Evolutionary conservation across 53 echinoderm and acorn worm genomes (phyloP), one percentile per base, ranked within the genome.

Genomic region (Hippasteria phrygiana): DNA sequence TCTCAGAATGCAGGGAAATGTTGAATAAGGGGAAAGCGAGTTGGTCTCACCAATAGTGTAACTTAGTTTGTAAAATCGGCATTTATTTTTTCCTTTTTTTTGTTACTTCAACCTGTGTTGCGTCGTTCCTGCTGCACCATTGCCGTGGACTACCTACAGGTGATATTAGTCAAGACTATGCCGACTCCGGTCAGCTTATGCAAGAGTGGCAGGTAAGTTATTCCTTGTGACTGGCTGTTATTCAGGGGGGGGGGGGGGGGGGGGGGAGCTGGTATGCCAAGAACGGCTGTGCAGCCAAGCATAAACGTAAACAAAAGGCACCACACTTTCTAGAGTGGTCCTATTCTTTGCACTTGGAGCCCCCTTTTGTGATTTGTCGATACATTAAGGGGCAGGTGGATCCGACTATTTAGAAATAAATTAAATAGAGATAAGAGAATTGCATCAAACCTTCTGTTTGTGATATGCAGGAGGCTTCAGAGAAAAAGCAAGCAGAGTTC

Each of bases 401-500:
- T n/a, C n/a, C n/a, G n/a, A n/a, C n/a, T n/a, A n/a, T n/a, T n/a
- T n/a, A n/a, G n/a, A n/a, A n/a, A n/a, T n/a, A n/a, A n/a, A n/a
- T n/a, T 5, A 40, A 14, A 71, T 18, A 40, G 71, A 3, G 14
- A 18, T 2, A 3, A 10, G 18, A 55, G 11, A 8, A 16, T 55
- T 13, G 18, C 2, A 59, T 8, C 26, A 8, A n/a, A 59, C 26
- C 59, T 26, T 59, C 26, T 59, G 17, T 59, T 24, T 59, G 4
- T 24, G 9, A 8, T 17, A 8, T 43, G 5, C 78, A 96, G 97
- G 95, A 92, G 50, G 88, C 93, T 0, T 89, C 95, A 22, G 91
- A 87, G 48, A 87, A 92, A 88, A 93, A 93, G 80, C 88, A 93
- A 43, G 77, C 78, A 22, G 95, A 96, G 88, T 47, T 96, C 13